Percentiles rank a stretch among this genome's conserved stretches.
phyloP scores from a whole-genome alignment of 2,113 vertebrate genomes.

The Martes martes region DNA sequence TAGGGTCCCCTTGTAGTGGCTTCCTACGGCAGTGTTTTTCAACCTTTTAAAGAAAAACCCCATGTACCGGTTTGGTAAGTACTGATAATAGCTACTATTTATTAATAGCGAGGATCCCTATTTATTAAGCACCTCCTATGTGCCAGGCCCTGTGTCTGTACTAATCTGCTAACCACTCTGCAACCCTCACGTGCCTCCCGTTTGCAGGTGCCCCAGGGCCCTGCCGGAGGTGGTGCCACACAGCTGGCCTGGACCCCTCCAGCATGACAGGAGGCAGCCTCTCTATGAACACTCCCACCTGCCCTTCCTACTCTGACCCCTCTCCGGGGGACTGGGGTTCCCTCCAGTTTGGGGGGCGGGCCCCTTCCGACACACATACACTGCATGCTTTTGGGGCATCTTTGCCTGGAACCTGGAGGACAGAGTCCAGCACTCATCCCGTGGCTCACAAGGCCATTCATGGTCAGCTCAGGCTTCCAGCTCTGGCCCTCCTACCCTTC shows the following conservation, averaged over 20 bases:
- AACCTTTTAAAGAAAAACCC: background rate
- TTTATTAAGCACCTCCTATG: background rate
- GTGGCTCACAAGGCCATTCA: rapidly evolving
- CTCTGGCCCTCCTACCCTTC: rapidly evolving
- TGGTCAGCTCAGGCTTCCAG: background rate
- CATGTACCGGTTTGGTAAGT: background rate
- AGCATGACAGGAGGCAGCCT: background rate
- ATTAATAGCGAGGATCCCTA: background rate
- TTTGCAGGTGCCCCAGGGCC: rapidly evolving
- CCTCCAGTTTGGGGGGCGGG: rapidly evolving
- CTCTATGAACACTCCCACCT: rapidly evolving
- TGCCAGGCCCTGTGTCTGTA: background rate
- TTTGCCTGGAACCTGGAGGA: rapidly evolving
- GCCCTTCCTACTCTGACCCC: rapidly evolving
- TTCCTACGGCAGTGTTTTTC: background rate
- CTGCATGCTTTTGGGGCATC: background rate
- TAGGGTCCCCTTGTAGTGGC: background rate
- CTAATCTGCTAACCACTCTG: rapidly evolving
- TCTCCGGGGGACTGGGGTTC: background rate
- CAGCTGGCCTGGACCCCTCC: background rate
- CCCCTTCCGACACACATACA: rapidly evolving
- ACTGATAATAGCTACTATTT: background rate
- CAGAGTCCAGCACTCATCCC: background rate
- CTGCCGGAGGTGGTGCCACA: rapidly evolving
- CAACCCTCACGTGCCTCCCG: rapidly evolving